phyloP scores from a whole-genome alignment of 2,113 vertebrate species.

The Equus przewalskii region DNA sequence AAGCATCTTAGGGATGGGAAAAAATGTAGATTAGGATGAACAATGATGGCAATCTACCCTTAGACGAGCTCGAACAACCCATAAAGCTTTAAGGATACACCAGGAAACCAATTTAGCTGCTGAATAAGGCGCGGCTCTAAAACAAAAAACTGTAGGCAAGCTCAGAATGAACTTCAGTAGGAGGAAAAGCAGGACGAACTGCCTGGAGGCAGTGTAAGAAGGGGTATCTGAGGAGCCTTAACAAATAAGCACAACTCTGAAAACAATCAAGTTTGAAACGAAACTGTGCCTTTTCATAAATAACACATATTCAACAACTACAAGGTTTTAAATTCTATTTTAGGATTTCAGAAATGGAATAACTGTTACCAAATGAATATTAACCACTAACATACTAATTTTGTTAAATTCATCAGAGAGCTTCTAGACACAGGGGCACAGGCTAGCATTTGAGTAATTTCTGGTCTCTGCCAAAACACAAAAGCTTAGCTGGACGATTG shows the following conservation, averaged over 20 bases:
- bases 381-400: not conserved
- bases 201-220: not conserved
- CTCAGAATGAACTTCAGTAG: not conserved
- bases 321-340: not conserved
- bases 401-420: not conserved
- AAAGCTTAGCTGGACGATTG: not conserved
- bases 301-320: not conserved
- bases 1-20: not conserved
- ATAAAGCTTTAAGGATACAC: not conserved
- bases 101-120: not conserved
- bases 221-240: not conserved
- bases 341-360: slow-evolving; percentile 40
- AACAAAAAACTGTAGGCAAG: not conserved
- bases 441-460: not conserved
- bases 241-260: not conserved
- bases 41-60: not conserved
- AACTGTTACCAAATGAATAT: not conserved
- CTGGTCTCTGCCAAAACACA: slow-evolving; percentile 7
- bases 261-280: not conserved
- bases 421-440: not conserved
- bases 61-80: not conserved
- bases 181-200: not conserved
- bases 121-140: not conserved
- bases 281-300: not conserved
- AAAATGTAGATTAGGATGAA: not conserved